Evolutionary conservation across 1,140 invertebrate species (phyloP).

Genomic region (Drosophila triauraria): DNA sequence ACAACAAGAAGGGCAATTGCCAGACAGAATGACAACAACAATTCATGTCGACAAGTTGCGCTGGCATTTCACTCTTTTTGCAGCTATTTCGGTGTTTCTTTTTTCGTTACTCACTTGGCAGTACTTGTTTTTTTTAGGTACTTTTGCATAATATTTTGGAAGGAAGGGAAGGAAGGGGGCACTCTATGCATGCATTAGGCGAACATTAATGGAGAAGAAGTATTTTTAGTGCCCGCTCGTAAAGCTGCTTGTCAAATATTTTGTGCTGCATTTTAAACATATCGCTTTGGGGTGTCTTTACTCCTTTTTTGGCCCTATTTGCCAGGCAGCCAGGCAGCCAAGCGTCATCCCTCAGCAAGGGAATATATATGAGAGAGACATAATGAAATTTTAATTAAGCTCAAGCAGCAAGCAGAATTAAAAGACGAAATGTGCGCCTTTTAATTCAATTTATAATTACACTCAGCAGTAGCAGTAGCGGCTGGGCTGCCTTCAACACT

Average conservation of each 20-base stretch:
- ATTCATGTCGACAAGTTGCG: slow-evolving; percentile 82
- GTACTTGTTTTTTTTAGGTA: slow-evolving; percentile 2
- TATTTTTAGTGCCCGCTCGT: slow-evolving; percentile 77
- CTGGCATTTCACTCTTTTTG: slow-evolving; percentile 57
- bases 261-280: slow-evolving; percentile 71
- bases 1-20: slow-evolving; percentile 43
- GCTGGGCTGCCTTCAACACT: slow-evolving; percentile 7
- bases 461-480: slow-evolving; percentile 30
- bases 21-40: slow-evolving; percentile 77
- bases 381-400: slow-evolving; percentile 82
- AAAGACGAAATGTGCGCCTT: slow-evolving; percentile 70
- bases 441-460: slow-evolving; percentile 83
- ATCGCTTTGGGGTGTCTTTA: slow-evolving; percentile 17
- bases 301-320: not conserved
- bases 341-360: slow-evolving; percentile 13
- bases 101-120: slow-evolving; percentile 6
- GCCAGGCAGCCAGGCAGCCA: not conserved
- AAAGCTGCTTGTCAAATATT: slow-evolving; percentile 80
- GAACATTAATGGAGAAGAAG: slow-evolving; percentile 57
- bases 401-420: slow-evolving; percentile 62
- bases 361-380: slow-evolving; percentile 53
- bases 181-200: slow-evolving; percentile 35
- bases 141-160: slow-evolving; percentile 25
- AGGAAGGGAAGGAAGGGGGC: not conserved
- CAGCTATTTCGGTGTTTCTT: slow-evolving; percentile 22